Percentiles rank a stretch among this genome's conserved stretches.
Conservation (phyloP, 2,888 invertebrate genomes). For the Andrena minutula region DNA sequence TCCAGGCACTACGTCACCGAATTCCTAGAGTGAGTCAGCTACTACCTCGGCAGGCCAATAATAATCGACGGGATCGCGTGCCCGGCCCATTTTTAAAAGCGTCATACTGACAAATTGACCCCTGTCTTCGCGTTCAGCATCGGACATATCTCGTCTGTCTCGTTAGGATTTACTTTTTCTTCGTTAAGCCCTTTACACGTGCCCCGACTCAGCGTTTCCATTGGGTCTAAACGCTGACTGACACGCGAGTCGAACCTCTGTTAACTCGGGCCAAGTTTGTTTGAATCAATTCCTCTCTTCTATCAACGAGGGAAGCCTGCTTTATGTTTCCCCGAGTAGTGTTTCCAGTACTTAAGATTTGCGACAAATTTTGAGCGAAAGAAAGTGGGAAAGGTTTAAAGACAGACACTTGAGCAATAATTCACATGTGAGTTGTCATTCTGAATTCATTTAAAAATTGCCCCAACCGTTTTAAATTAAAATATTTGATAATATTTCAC, state of each 20-base stretch:
- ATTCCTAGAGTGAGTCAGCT: conserved; percentile 91
- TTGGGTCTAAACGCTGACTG: conserved; percentile 7
- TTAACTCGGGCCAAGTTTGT: conserved; percentile 7
- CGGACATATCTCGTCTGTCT: conserved; percentile 12
- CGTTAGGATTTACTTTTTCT: conserved; percentile 50
- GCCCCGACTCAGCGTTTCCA: conserved; percentile 5
- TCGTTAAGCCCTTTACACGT: conserved; percentile 24
- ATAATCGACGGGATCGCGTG: conserved; percentile 15
- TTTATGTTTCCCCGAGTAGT: neutral
- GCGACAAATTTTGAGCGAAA: too few relatives aligned
- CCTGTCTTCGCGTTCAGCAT: conserved; percentile 6
- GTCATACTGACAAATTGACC: conserved; percentile 47
- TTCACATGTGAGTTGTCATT: too few relatives aligned
- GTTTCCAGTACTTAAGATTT: neutral
- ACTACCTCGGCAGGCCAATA: conserved; percentile 40
- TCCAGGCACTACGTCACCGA: conserved; percentile 91
- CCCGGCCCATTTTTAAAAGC: conserved; percentile 36
- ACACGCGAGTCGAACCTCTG: neutral
- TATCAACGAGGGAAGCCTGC: neutral
- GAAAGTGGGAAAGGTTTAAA: too few relatives aligned
- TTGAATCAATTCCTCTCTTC: conserved; percentile 10
- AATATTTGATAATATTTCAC: too few relatives aligned
- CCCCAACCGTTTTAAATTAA: too few relatives aligned
- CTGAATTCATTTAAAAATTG: too few relatives aligned
- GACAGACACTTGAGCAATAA: too few relatives aligned